Evolutionary conservation across 2,797 vertebrate species (phyloP), one percentile per base, ranked within the genome.

Genomic region (Parambassis ranga): DNA sequence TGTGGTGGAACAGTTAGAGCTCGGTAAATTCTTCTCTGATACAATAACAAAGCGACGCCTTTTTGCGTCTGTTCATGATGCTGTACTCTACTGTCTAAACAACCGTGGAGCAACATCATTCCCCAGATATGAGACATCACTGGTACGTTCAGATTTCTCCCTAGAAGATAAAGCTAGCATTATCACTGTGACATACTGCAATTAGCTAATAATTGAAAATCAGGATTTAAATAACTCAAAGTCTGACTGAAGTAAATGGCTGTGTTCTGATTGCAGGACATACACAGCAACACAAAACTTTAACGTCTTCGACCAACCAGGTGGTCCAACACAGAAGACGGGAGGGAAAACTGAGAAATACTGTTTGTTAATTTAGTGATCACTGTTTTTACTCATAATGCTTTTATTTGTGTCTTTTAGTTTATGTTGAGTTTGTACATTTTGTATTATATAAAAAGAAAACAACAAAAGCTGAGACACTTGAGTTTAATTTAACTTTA

Each of bases 21-120:
- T 48, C 0, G 94, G 95, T 1, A 81, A 89, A 27, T 97, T 99
- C 85, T 98, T 98, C 71, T 93, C 92, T 1, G 80, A 93, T 0
- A 62, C 81, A 1, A 89, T 98, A 82, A 93, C 94, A 20, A 97
- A 98, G 83, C 85, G 86, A 32, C 82, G 42, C 37, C 90, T 98
- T 46, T 99, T 98, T 47, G 87, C 90, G 37, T 93, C 96, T 0
- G 88, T 98, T 43, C 94, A 96, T 0, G 95, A 96, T 0, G 94
- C 96, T 0, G 93, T 96, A 39, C 83, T 94, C 26, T 73, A 89
- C 82, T 93, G 92, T 71, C 77, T 89, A 44, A 51, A 86, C 50
- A 77, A 87, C 31, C 86, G 42, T 0, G 88, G 84, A 44, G 78
- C 79, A 0, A 47, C 81, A 15, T 73, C 71, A 0, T 7, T 82